Evolutionary conservation across 2,888 invertebrate species (phyloP), one percentile per base, ranked within the genome.

Genomic region (Agrypnus murinus): DNA sequence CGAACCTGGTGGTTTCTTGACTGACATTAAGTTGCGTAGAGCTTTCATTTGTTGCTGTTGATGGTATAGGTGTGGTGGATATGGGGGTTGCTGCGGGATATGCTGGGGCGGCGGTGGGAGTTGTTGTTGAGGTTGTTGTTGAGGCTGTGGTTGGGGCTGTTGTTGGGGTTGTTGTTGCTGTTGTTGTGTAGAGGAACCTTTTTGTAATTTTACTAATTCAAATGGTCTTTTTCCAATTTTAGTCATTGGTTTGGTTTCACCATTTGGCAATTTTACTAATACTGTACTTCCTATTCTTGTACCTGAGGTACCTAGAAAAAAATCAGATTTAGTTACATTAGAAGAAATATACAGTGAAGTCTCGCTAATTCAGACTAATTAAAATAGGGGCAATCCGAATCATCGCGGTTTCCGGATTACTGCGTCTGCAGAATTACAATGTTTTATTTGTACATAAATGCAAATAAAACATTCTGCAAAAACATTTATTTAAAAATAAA

Each of bases 241-340:
- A 8, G 86, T 84, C 84, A 86, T 84, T 12, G 85, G 82, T 81
- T 86, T 86, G 1, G 85, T 85, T 77, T 86, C 85, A 25, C 86
- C 86, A 73, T 86, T 86, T 46, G 86, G 86, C 58, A 86, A 74
- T 78, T 86, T 86, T 10, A 86, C 85, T 70, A 86, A 80, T 66
- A 86, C 85, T 64, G 86, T 86, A 72, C 82, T 85, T 32, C 86
- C 86, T 62, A 85, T 84, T 77, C 84, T 78, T n/a, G 83, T 81
- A 63, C 79, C 79, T 8, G 83, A 82, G n/a, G 83, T 79, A 57
- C 83, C 83, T 83, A 36, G 43, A 76, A 72, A 62, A 8, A 45
- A 14, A 45, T 8, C n/a, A n/a, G n/a, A n/a, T n/a, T n/a, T n/a
- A n/a, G n/a, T n/a, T n/a, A n/a, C n/a, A n/a, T n/a, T n/a, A n/a